These are phyloP conservation scores for Anguilla marmorata DNA, from an alignment of 2,797 vertebrate species.

Conservation along the genomic window DNA sequence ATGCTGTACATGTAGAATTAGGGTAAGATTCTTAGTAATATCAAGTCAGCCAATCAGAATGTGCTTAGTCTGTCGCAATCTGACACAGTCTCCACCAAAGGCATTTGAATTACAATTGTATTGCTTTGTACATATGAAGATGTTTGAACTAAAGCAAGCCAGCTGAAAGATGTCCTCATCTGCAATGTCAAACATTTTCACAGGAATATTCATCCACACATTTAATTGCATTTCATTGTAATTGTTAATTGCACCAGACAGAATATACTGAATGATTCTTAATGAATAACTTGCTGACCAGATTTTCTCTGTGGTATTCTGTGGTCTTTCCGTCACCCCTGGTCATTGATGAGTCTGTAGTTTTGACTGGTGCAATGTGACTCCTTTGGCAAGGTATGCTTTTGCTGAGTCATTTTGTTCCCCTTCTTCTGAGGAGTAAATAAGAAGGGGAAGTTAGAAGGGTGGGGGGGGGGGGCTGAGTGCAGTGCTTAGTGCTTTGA, in stretches of 20 bases:
- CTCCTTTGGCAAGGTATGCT: not conserved
- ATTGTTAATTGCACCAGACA: not conserved
- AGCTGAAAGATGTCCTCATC: not conserved
- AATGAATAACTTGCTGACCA: not conserved
- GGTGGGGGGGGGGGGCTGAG: not conserved
- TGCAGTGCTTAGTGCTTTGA: not conserved
- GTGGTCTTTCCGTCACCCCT: not conserved
- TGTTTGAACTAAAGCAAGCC: not conserved
- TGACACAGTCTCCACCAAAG: not conserved
- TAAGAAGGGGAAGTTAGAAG: not conserved
- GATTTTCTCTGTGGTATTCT: not conserved
- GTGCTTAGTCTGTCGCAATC: not conserved
- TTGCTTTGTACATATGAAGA: no score
- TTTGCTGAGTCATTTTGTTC: conserved; percentile 2
- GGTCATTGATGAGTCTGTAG: conserved; percentile 11
- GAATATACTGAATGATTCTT: not conserved
- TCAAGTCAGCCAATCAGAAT: not conserved
- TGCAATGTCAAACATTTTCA: not conserved
- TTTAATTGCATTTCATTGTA: not conserved
- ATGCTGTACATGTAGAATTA: not conserved
- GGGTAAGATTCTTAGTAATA: not conserved
- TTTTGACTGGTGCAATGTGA: conserved; percentile 7
- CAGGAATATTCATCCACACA: not conserved
- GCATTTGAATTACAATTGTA: not conserved
- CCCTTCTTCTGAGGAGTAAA: not conserved